phyloP scores from a whole-genome alignment of 2,113 vertebrate genomes.

The Lucifuga dentata region DNA sequence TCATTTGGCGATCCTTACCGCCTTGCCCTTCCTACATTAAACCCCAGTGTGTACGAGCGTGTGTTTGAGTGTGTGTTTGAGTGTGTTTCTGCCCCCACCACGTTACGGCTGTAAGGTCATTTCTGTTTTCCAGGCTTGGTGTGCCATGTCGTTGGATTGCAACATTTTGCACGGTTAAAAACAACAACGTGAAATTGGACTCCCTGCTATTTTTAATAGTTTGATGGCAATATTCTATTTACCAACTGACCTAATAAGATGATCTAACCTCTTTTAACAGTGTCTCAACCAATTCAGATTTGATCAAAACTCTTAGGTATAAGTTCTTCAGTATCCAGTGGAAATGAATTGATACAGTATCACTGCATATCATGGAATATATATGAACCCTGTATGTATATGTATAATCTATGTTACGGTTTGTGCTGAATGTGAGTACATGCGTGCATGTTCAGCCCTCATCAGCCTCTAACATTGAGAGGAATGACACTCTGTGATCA shows the following conservation, averaged over 20 bases:
- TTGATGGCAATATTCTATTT: conserved; percentile 80
- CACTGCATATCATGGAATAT: neutral
- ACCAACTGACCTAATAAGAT: conserved; percentile 69
- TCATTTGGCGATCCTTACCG: conserved; percentile 61
- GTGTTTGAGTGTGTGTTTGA: conserved; percentile 12
- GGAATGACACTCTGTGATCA: conserved; percentile 86
- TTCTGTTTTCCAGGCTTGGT: conserved; percentile 61
- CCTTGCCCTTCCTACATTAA: conserved; percentile 40
- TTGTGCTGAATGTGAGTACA: conserved; percentile 53
- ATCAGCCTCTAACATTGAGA: conserved; percentile 81
- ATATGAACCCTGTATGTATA: conserved; percentile 36
- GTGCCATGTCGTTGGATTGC: conserved; percentile 69
- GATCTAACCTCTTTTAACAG: conserved; percentile 28
- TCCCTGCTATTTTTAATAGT: conserved; percentile 82
- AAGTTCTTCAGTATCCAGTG: neutral
- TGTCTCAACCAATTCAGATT: conserved; percentile 13
- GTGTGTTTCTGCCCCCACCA: conserved; percentile 17
- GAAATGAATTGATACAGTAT: too few species aligned
- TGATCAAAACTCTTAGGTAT: conserved; percentile 6
- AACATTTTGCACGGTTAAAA: conserved; percentile 79
- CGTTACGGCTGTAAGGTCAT: conserved; percentile 66
- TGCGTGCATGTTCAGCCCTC: conserved; percentile 61
- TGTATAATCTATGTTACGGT: too few species aligned
- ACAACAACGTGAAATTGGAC: conserved; percentile 80
- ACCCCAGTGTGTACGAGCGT: conserved; percentile 15